phyloP scores from a whole-genome alignment of 1,140 invertebrate species.

The Cataglyphis hispanica region DNA sequence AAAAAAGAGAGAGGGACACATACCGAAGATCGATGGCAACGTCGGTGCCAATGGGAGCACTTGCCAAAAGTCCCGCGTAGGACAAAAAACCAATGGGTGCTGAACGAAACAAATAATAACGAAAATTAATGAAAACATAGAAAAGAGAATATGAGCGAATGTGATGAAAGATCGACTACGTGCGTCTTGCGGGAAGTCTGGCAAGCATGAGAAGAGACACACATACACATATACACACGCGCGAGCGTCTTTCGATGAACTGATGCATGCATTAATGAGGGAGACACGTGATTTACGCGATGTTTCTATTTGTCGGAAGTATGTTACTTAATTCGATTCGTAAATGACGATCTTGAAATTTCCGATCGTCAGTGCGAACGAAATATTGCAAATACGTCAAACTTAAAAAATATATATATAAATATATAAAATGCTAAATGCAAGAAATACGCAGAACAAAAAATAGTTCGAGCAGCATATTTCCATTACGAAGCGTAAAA shows the following conservation, averaged over 20 bases:
- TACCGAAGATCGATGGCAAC: constrained; percentile 81
- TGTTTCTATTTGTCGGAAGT: background rate
- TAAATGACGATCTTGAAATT: background rate
- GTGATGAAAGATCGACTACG: background rate
- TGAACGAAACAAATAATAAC: constrained; percentile 83
- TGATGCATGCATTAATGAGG: constrained; percentile 12
- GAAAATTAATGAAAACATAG: constrained; percentile 62
- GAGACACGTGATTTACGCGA: background rate
- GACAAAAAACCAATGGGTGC: constrained; percentile 84
- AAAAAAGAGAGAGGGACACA: constrained; percentile 70
- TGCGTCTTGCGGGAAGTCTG: constrained; percentile 42
- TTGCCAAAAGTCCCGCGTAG: constrained; percentile 82
- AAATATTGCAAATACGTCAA: background rate
- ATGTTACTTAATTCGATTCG: background rate
- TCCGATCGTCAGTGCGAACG: background rate
- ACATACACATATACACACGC: background rate
- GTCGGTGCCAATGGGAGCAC: constrained; percentile 82
- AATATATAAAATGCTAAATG: background rate
- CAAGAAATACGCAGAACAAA: background rate
- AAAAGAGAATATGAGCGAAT: background rate
- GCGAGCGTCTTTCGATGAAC: background rate
- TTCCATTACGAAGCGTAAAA: background rate
- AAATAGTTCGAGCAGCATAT: background rate
- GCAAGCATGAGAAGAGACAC: constrained; percentile 11
- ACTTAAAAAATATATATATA: background rate